A percentile compares a stretch with the other conserved stretches of the same genome.
Conservation (phyloP, 2,113 vertebrate genomes). For the Anseranas semipalmata region DNA sequence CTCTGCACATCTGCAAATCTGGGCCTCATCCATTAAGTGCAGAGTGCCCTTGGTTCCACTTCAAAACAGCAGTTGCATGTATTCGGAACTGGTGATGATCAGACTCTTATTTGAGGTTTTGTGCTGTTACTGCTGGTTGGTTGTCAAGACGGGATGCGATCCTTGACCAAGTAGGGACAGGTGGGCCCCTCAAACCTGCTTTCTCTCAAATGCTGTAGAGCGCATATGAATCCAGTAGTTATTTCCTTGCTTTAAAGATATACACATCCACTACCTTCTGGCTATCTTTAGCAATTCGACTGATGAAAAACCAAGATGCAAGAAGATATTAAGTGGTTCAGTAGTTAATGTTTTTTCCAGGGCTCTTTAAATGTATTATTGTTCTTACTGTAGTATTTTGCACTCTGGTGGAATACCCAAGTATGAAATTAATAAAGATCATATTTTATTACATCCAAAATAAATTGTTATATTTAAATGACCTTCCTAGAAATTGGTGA, state of each 20-base stretch:
- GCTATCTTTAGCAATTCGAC: slow-evolving; percentile 39
- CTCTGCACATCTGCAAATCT: slow-evolving; percentile 10
- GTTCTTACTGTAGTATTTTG: slow-evolving; percentile 63
- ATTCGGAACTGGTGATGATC: background rate
- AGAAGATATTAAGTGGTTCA: slow-evolving; percentile 49
- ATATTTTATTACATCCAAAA: slow-evolving; percentile 67
- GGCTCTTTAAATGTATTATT: slow-evolving; percentile 18
- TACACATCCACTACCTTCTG: slow-evolving; percentile 32
- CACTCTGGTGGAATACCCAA: slow-evolving; percentile 54
- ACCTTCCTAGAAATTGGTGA: slow-evolving; percentile 46
- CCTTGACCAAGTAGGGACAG: background rate
- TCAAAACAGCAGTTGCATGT: background rate
- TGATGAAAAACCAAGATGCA: slow-evolving; percentile 69
- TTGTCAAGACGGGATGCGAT: background rate
- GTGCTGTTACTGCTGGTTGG: background rate
- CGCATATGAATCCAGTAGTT: slow-evolving; percentile 43
- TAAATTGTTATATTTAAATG: slow-evolving; percentile 70
- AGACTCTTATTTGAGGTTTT: background rate
- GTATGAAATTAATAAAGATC: slow-evolving; percentile 68
- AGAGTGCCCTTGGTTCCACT: background rate
- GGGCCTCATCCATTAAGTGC: accelerated
- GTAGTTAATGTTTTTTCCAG: slow-evolving; percentile 70
- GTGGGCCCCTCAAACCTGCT: slow-evolving; percentile 39
- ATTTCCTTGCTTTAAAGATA: slow-evolving; percentile 58
- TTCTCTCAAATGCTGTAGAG: background rate